Evolutionary conservation across 2,797 vertebrate species (phyloP), one percentile per base, ranked within the genome.

Genomic region (Remorina albescens): DNA sequence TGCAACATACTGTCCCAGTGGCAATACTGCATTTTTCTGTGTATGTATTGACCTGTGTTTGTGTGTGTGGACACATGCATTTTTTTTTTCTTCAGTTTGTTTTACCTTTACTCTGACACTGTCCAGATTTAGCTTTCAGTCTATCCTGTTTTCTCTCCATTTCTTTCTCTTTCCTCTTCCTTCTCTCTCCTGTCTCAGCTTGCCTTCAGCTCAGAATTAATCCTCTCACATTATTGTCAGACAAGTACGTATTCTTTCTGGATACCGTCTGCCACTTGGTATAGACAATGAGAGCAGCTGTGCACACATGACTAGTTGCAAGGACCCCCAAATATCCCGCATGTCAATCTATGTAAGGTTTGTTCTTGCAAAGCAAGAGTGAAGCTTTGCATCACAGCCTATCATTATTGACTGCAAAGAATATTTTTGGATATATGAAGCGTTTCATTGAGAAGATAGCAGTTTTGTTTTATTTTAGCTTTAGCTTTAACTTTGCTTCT

Each of bases 1-100:
- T 50, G 53, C 76, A 81, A 82, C 76, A 30, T 84, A 73, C n/a
- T n/a, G 59, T 85, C 58, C 26, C 28, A 47, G 26, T 71, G 18
- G 5, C 59, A 74, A 39, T 23, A 25, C 4, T 63, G 36, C 3
- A 30, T 30, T 30, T 30, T 30, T n/a, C n/a, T 26, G n/a, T n/a
- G n/a, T n/a, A n/a, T n/a, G n/a, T n/a, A n/a, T n/a, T n/a, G n/a
- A n/a, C n/a, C n/a, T n/a, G 8, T 47, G 50, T 41, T 44, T 18
- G 64, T 30, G 32, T 12, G 21, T 28, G 42, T 54, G 37, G 34
- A 46, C 37, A 50, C 74, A 69, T n/a, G 51, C 50, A 9, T 4
- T 44, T 59, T 37, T 78, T 51, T 37, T 42, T 41, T 28, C 64
- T 54, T 34, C 9, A 25, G n/a, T 18, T 56, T 64, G 2, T 41